Evolutionary conservation across 2,797 vertebrate species (phyloP), one percentile per base, ranked within the genome.

Genomic region (Dipus sagitta): DNA sequence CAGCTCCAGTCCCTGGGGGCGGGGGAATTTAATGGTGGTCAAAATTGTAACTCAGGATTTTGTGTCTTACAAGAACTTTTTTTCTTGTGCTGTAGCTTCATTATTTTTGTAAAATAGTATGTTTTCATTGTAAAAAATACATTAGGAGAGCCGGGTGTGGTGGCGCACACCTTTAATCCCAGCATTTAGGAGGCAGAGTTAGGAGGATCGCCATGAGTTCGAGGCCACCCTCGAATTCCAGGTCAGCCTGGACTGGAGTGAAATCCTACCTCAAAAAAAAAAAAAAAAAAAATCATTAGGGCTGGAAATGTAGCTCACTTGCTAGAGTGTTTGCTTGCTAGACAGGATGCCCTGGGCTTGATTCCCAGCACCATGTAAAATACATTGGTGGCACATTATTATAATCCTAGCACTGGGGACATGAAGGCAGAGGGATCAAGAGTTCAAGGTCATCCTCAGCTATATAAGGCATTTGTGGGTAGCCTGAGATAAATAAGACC

Each of bases 101-200:
- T n/a, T 78, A 26, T 77, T 85, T 85, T 70, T 75, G 24, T 76
- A 12, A 30, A 88, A 8, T 47, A 28, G 30, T 28, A 15, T 2
- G 0, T 85, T 90, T 96, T 93, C 60, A 91, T 23, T 94, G 30
- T 83, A 64, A 84, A 81, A 38, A 28, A 28, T 9, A 42, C 34
- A 28, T 38, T 3, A 23, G 23, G 30, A 47, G 10, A 47, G 47
- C 47, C 10, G 47, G 47, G 4, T 6, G 47, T 47, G 47, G 4
- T 47, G 47, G 4, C 8, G 47, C 47, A 9, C 8, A 6, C 47
- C 47, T 47, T 47, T 47, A 47, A 47, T 47, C 47, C 47, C 47
- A 47, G 47, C 47, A 47, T 6, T 47, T 11, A 6, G 47, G 47
- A 47, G 47, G 47, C 47, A 47, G 47, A 47, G 47, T 3, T 47